Evolutionary conservation across 2,797 vertebrate genomes (phyloP), one percentile per base, ranked within the genome.

Genomic region (Apogon hyalosoma): DNA sequence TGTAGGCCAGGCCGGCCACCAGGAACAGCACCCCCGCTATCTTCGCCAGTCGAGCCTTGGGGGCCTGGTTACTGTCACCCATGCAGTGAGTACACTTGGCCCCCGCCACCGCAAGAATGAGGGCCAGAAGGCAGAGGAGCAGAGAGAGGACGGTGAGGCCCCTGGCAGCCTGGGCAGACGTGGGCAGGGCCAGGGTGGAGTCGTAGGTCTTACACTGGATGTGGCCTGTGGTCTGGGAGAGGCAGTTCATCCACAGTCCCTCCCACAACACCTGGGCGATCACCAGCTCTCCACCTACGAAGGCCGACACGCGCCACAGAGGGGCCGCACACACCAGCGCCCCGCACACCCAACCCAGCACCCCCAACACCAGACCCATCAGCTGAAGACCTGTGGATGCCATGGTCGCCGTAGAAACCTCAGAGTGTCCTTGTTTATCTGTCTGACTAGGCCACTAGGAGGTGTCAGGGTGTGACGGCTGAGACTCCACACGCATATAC

Each of bases 241-340:
- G 59, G 63, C 97, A 98, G 75, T 95, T 95, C 97, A 98, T 98
- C 97, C 97, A 98, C 15, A 98, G 92, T 39, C 97, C 97, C 84
- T 98, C 96, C 85, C 95, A 97, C 76, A 95, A 81, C 70, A 96
- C 93, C 90, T 97, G 96, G 6, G 96, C 96, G 0, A 96, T 92
- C 84, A 94, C 91, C 43, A 94, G 79, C 87, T 93, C 90, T 1
- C 90, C 90, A 0, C 89, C 92, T 0, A 91, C 92, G 0, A 93
- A 93, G 21, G 92, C 92, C 0, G 92, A 94, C 28, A 93, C 82
- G 0, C 92, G 91, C 93, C 93, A 94, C 66, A 92, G 84, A 9
- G 93, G 93, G 36, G 87, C 85, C 0, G 90, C 91, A 0, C 92
- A 92, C 51, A 94, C 93, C 82, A 94, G 42, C 1, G 80, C 85